These are phyloP conservation scores for Lacerta agilis DNA, from an alignment of 2,797 vertebrate species.

Conservation along the genomic window DNA sequence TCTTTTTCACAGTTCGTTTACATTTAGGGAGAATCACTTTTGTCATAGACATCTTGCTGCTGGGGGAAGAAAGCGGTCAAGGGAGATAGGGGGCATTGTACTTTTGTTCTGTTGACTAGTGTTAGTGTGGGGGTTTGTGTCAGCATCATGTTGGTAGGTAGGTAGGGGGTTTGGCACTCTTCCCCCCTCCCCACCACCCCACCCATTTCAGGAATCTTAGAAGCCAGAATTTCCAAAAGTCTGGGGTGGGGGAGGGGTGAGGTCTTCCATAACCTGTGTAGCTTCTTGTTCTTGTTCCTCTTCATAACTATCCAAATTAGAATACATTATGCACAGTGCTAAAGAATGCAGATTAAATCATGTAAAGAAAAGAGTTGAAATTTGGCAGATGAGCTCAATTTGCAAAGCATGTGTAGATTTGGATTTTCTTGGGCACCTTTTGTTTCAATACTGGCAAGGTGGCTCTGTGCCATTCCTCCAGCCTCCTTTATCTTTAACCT, in stretches of 20 bases:
- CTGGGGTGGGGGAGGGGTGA: no score
- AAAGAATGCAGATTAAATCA: not conserved
- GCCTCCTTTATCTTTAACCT: not conserved
- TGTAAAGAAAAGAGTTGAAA: not conserved
- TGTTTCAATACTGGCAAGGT: not conserved
- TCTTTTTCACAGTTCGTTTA: no score
- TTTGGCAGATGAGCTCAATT: not conserved
- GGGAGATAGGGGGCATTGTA: no score
- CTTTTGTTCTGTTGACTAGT: no score
- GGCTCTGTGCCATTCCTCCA: not conserved
- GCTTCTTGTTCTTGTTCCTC: not conserved
- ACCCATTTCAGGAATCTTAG: not conserved
- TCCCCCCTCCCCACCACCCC: no score
- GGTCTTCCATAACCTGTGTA: not conserved
- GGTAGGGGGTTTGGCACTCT: not conserved
- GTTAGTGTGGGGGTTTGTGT: no score
- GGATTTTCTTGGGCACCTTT: not conserved
- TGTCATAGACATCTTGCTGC: no score
- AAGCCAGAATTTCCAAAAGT: not conserved
- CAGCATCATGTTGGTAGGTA: no score
- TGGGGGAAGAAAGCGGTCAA: no score
- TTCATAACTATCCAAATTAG: not conserved
- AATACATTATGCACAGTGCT: not conserved
- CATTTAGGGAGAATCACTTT: no score
- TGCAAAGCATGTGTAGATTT: not conserved